Base-by-base conservation (phyloP, 2,888 invertebrate genomes). In the Aspidapion aeneum region DNA sequence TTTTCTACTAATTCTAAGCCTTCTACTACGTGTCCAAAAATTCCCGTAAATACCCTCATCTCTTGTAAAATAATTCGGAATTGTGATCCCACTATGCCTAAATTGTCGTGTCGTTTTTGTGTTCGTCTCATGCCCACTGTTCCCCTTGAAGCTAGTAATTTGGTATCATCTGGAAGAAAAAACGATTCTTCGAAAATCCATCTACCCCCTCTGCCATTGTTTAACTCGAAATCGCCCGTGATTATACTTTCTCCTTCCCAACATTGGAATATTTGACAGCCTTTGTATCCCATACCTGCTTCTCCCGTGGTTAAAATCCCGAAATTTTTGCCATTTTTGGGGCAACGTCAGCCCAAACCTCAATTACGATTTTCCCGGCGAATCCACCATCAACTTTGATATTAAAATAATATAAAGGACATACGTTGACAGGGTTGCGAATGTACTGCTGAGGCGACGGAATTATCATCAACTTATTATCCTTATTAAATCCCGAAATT, bases 311-410 rank as follows among this genome's bases (percentile, higher is more conserved):
- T 84, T 55, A 91, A 80, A 19, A 87, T 84, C 60, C 87, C 85
- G 76, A 92, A 92, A 79, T 91, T 91, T 89, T 89, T 21, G 90
- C 87, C 91, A 92, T 91, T 75, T 88, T 89, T 17, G 91, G 92
- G 18, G 92, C 91, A 22, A 87, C 88, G 78, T 91, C 91, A 54
- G 87, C 87, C 63, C 90, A 84, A 22, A 90, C 90, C 77, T 91
- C 91, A 69, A 92, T 88, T 52, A 92, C 86, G 65, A 92, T 86
- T 35, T 91, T 84, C 0, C 91, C 91, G 70, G 86, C 83, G 1
- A 86, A 85, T 21, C 85, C 79, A 7, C 90, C 89, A 78, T 89
- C 88, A 61, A 90, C 87, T 74, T 90, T 90, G 71, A 91, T 85
- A 76, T 90, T 89, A 78, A 91, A 90, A 77, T 85, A 91, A 78